Conservation (phyloP, 2,888 invertebrate genomes). For the Thereva nobilitata region DNA sequence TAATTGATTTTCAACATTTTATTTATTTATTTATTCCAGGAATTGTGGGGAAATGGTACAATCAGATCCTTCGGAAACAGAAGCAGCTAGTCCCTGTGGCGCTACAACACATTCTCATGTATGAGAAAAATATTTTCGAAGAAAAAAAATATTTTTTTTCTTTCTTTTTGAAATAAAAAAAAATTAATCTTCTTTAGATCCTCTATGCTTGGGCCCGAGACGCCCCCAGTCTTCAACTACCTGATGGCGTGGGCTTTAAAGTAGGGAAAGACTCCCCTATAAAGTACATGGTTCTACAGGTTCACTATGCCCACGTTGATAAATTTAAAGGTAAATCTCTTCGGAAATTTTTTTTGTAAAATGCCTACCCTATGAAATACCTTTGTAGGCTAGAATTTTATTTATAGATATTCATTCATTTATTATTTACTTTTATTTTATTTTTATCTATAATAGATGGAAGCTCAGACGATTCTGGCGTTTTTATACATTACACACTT, state of each 20-base stretch:
- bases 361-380: background rate
- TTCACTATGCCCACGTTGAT: slow-evolving; percentile 77
- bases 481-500: slow-evolving; percentile 77
- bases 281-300: slow-evolving; percentile 90
- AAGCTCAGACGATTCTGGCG: slow-evolving; percentile 81
- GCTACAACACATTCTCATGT: slow-evolving; percentile 67
- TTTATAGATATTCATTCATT: too few relatives aligned
- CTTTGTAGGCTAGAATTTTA: too few relatives aligned
- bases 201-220: slow-evolving; percentile 95
- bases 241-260: slow-evolving; percentile 88
- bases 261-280: slow-evolving; percentile 82
- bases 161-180: background rate
- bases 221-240: slow-evolving; percentile 79
- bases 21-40: slow-evolving; percentile 60
- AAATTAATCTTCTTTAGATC: slow-evolving; percentile 62
- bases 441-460: slow-evolving; percentile 63
- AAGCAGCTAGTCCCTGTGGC: slow-evolving; percentile 74
- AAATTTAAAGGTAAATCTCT: slow-evolving; percentile 64
- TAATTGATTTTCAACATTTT: slow-evolving; percentile 35
- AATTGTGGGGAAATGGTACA: slow-evolving; percentile 92
- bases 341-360: background rate
- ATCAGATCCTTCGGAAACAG: slow-evolving; percentile 59
- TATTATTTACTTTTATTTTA: background rate
- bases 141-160: slow-evolving; percentile 14
- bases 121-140: slow-evolving; percentile 17